Evolutionary conservation across 2,113 vertebrate genomes (phyloP).

Genomic region (Podarcis raffonei): DNA sequence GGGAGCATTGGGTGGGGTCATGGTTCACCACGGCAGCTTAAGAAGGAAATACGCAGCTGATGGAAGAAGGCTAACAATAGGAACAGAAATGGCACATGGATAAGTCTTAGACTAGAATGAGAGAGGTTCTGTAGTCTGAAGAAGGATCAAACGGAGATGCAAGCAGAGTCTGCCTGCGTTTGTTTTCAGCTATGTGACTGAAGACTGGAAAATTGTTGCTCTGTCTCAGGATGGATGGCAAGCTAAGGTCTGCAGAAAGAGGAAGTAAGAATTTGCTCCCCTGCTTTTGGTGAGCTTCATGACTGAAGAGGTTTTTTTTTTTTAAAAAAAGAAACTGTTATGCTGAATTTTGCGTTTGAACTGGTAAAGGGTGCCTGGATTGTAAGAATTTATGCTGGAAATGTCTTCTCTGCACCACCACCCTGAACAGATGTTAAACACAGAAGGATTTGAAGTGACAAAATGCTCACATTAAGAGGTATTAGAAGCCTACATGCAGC

Average conservation of each 20-base stretch:
- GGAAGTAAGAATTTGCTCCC: background rate
- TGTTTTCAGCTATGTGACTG: background rate
- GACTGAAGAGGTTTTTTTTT: background rate
- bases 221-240: conserved; percentile 4
- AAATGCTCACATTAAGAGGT: background rate
- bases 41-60: background rate
- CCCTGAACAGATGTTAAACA: background rate
- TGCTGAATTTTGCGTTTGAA: background rate
- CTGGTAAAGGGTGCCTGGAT: background rate
- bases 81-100: conserved; percentile 39
- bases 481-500: background rate
- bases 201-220: conserved; percentile 50
- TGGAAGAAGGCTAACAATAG: background rate
- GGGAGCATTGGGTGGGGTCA: fast-evolving
- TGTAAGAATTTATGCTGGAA: background rate
- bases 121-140: conserved; percentile 54
- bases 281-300: background rate
- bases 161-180: conserved; percentile 59
- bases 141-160: conserved; percentile 65
- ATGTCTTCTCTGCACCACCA: background rate
- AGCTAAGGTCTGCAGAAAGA: background rate
- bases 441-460: background rate
- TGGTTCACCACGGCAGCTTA: background rate
- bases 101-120: conserved; percentile 29
- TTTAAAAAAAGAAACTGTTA: background rate